Evolutionary conservation across 2,888 invertebrate genomes (phyloP).

Genomic region (Drepana falcataria): DNA sequence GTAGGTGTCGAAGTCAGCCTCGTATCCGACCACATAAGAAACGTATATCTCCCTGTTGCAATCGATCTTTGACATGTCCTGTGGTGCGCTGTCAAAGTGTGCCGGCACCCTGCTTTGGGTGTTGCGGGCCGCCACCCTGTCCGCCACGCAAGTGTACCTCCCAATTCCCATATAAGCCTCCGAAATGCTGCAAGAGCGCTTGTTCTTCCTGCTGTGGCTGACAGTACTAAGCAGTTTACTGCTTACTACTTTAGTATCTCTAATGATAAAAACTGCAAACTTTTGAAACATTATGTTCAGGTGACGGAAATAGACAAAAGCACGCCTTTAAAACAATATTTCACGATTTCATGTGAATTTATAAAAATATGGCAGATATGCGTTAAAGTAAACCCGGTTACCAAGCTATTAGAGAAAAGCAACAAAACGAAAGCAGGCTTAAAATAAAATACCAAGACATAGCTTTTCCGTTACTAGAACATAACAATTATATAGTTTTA

Average conservation of each 20-base stretch:
- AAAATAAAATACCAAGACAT: too few species aligned
- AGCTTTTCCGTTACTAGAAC: too few species aligned
- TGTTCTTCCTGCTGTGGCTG: constrained; percentile 26
- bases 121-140: constrained; percentile 29
- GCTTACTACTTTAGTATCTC: neutral
- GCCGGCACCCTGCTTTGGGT: constrained; percentile 37
- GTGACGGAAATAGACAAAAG: too few species aligned
- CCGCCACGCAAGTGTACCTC: constrained; percentile 38
- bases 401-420: too few species aligned
- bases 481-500: too few species aligned
- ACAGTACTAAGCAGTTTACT: constrained; percentile 1
- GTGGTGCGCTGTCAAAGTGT: constrained; percentile 53
- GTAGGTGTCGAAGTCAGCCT: constrained; percentile 45
- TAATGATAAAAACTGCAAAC: neutral
- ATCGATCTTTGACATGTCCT: constrained; percentile 47
- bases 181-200: constrained; percentile 28
- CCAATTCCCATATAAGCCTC: constrained; percentile 24
- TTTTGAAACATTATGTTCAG: too few species aligned
- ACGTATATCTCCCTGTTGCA: constrained; percentile 55
- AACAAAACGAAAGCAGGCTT: too few species aligned
- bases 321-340: too few species aligned
- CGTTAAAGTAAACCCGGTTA: too few species aligned
- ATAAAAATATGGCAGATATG: too few species aligned
- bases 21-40: constrained; percentile 47
- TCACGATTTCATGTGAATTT: too few species aligned